Percentiles rank a stretch among this genome's conserved stretches.
Evolutionary conservation across 2,113 vertebrate genomes (phyloP).

Genomic region (Haliaeetus leucogaster): DNA sequence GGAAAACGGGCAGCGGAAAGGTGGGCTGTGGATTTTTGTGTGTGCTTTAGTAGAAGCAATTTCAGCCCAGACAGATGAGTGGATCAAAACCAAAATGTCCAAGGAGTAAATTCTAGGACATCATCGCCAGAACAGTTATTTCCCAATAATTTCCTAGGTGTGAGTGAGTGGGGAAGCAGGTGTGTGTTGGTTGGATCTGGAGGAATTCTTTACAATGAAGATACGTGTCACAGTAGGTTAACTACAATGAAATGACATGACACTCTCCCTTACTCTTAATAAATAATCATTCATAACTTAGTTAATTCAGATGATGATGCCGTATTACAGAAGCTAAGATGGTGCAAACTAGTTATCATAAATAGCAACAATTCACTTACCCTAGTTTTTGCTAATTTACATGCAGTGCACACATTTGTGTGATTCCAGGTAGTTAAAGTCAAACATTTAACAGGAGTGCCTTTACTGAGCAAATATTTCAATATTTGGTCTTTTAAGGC

Average conservation of each 20-base stretch:
- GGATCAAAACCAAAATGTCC: background rate
- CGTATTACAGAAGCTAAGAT: background rate
- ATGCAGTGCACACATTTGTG: background rate
- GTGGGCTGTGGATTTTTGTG: background rate
- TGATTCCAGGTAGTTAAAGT: background rate
- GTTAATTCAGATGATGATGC: background rate
- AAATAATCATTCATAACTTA: background rate
- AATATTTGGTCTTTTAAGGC: background rate
- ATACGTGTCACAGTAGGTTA: background rate
- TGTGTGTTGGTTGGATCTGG: background rate
- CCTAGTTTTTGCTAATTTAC: conserved; percentile 8
- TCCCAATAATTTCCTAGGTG: background rate
- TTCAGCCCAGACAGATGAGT: background rate
- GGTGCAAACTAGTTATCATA: background rate
- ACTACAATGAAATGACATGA: background rate
- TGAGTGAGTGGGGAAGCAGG: background rate
- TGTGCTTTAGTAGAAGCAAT: background rate
- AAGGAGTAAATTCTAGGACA: background rate
- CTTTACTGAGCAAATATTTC: background rate
- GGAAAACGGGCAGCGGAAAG: background rate
- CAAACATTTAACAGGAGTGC: background rate
- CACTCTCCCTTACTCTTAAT: background rate
- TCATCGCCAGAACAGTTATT: background rate
- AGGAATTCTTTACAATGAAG: background rate
- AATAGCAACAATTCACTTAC: background rate